phyloP scores from a whole-genome alignment of 2,888 invertebrate species.

The Dryococelus australis region DNA sequence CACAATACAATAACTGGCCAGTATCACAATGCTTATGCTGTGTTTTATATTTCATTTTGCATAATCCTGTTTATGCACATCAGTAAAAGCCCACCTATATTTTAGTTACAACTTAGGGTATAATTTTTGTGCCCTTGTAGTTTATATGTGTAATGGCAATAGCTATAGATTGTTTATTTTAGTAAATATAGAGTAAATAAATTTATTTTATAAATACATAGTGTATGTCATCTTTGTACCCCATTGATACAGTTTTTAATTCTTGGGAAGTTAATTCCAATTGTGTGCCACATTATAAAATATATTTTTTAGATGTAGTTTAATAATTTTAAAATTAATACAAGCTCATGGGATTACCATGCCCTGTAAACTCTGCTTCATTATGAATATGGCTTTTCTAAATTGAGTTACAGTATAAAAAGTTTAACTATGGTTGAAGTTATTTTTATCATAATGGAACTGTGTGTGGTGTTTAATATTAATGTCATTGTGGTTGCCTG shows the following conservation, averaged over 20 bases:
- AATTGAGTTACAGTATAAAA: background rate
- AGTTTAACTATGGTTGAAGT: background rate
- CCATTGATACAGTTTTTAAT: background rate
- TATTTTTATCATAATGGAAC: background rate
- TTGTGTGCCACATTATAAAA: background rate
- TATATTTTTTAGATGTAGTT: background rate
- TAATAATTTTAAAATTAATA: background rate
- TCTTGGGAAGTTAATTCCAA: background rate
- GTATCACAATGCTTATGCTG: background rate
- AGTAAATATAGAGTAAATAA: background rate
- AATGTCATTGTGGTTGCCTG: background rate
- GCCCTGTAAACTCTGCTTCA: background rate
- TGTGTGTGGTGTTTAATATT: background rate
- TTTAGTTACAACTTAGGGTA: background rate
- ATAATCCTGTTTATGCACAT: background rate
- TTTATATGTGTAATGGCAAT: background rate
- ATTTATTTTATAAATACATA: background rate
- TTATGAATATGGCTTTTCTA: background rate
- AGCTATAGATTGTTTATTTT: background rate
- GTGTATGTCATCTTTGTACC: background rate
- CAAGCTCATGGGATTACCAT: background rate
- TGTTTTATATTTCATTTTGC: background rate
- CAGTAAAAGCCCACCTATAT: background rate
- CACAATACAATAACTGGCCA: slow-evolving; percentile 1
- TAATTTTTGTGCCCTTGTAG: background rate